Conservation (phyloP, 2,888 invertebrate species). For the Leptogaster cylindrica region DNA sequence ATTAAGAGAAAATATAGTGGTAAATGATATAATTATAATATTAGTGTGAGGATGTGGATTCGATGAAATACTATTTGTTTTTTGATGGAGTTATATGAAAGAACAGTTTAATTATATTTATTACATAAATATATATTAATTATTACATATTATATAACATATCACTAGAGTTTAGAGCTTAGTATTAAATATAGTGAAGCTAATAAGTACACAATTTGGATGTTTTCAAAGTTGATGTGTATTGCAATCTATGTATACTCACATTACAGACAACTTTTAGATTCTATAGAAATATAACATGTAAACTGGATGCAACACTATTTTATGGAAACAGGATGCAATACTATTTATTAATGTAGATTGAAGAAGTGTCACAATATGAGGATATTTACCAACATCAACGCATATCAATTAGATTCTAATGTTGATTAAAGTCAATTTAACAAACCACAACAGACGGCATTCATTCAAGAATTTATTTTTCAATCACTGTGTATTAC, state of each 20-base stretch:
- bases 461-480: too few relatives aligned
- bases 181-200: conserved; percentile 16
- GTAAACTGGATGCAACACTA: too few relatives aligned
- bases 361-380: conserved; percentile 1
- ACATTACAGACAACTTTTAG: conserved; percentile 3
- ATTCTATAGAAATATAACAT: background rate
- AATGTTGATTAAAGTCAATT: background rate
- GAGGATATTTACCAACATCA: background rate
- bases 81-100: too few relatives aligned
- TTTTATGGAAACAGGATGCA: too few relatives aligned
- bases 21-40: too few relatives aligned
- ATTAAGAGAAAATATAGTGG: too few relatives aligned
- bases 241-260: background rate
- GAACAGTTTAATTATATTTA: conserved; percentile 24
- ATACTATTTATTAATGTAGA: too few relatives aligned
- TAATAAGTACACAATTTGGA: too few relatives aligned
- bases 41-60: too few relatives aligned
- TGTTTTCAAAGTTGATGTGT: too few relatives aligned
- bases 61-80: too few relatives aligned
- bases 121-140: background rate
- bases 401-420: conserved; percentile 26
- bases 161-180: conserved; percentile 12
- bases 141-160: conserved; percentile 3
- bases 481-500: too few relatives aligned
- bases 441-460: background rate